phyloP scores from a whole-genome alignment of 2,113 vertebrate genomes.

The Stercorarius parasiticus region DNA sequence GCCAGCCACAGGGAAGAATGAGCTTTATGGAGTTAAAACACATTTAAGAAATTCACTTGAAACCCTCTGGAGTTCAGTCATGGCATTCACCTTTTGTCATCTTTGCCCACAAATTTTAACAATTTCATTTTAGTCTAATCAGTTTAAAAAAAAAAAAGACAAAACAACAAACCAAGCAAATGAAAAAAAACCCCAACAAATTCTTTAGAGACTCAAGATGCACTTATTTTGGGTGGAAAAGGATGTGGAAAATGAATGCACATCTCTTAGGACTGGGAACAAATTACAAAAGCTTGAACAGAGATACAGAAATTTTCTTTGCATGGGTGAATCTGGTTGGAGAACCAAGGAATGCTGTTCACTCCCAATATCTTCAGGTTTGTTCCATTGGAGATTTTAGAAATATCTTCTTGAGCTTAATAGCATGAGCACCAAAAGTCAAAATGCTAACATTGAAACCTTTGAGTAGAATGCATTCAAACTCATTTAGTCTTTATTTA shows the following conservation, averaged over 20 bases:
- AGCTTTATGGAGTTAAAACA: neutral
- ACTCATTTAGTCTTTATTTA: neutral
- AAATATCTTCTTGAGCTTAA: neutral
- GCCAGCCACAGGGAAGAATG: neutral
- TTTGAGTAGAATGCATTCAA: neutral
- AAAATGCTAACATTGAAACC: neutral
- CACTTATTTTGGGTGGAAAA: neutral
- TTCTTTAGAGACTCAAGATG: neutral
- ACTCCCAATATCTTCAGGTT: neutral
- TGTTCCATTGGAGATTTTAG: neutral
- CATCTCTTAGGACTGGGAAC: neutral
- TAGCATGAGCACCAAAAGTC: neutral
- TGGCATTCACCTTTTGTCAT: neutral
- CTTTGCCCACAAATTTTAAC: neutral
- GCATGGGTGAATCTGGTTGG: neutral
- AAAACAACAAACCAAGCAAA: neutral
- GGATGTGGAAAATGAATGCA: neutral
- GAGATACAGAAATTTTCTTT: neutral
- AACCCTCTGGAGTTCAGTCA: neutral
- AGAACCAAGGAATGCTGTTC: neutral
- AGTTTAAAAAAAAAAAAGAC: neutral
- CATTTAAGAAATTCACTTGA: neutral
- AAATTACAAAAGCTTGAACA: neutral
- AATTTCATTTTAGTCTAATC: neutral
- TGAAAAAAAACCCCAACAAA: accelerated